Conservation (phyloP, 2,797 vertebrate genomes). For the Micromesistius poutassou region DNA sequence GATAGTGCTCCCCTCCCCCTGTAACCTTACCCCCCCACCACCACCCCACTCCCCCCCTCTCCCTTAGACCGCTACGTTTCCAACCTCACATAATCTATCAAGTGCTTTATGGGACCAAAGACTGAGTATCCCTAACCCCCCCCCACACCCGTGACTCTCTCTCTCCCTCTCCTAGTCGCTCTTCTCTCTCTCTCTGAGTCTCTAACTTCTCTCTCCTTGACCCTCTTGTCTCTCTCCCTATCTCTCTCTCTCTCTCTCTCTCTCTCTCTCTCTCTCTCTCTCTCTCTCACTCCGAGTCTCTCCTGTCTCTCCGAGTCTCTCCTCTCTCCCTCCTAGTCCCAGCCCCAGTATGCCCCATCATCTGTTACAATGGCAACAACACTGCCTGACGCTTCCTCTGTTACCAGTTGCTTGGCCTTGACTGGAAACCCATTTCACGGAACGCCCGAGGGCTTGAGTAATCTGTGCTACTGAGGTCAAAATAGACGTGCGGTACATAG, state of each 20-base stretch:
- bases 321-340: background rate
- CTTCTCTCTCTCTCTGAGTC: background rate
- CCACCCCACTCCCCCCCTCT: constrained; percentile 18
- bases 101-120: constrained; percentile 75
- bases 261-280: too few relatives aligned
- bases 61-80: constrained; percentile 46
- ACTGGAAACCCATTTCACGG: constrained; percentile 40
- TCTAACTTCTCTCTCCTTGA: too few relatives aligned
- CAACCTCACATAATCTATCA: constrained; percentile 54
- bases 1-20: constrained; percentile 31
- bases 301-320: too few relatives aligned
- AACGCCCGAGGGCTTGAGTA: constrained; percentile 14
- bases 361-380: constrained; percentile 65
- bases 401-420: constrained; percentile 41
- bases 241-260: too few relatives aligned
- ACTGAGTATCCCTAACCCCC: constrained; percentile 30
- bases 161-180: background rate
- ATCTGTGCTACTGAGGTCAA: background rate
- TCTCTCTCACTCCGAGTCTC: background rate
- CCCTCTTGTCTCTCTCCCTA: too few relatives aligned
- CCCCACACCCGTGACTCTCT: constrained; percentile 25
- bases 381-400: constrained; percentile 70
- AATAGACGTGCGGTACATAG: background rate
- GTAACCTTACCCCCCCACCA: constrained; percentile 2
- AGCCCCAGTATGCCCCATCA: constrained; percentile 58